Evolutionary conservation across 1,140 invertebrate genomes (phyloP).

Genomic region (Drosophila eugracilis): DNA sequence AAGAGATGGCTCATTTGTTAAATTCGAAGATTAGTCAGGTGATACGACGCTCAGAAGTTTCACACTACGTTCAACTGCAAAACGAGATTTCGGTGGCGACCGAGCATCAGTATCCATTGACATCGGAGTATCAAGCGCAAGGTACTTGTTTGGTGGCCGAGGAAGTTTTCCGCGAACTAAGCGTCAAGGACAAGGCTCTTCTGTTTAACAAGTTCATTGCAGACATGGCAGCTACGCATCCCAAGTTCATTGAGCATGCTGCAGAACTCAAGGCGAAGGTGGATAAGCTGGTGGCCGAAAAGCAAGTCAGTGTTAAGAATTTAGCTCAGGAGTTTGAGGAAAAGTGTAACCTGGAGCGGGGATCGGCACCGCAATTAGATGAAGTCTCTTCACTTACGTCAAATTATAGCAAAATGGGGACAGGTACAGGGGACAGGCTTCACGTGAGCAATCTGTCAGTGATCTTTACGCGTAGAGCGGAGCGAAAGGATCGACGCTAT

Average conservation of each 20-base stretch:
- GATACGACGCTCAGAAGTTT: conserved; percentile 44
- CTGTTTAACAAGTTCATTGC: conserved; percentile 77
- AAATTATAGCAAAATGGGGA: too few species aligned
- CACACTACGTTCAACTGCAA: conserved; percentile 51
- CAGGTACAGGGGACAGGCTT: conserved; percentile 4
- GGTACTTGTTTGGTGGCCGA: conserved; percentile 67
- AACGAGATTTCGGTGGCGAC: conserved; percentile 59
- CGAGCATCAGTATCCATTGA: conserved; percentile 2
- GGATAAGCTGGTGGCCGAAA: conserved; percentile 64
- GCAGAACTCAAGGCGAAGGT: conserved; percentile 58
- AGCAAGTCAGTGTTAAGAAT: conserved; percentile 68
- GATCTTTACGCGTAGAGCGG: too few species aligned
- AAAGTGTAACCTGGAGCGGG: conserved; percentile 52
- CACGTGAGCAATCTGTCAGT: conserved; percentile 73
- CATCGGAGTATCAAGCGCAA: not conserved
- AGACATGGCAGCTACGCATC: conserved; percentile 73
- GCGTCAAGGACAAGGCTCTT: too few species aligned
- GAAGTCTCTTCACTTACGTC: not conserved
- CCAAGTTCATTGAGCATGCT: conserved; percentile 66
- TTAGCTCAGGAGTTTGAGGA: conserved; percentile 70
- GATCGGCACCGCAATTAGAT: not conserved
- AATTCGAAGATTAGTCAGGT: conserved; percentile 72
- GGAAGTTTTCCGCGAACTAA: conserved; percentile 73
- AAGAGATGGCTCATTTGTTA: conserved; percentile 75
- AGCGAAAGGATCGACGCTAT: too few species aligned